A percentile compares a stretch with the other conserved stretches of the same genome.
Evolutionary conservation across 2,113 vertebrate species (phyloP).

Genomic region (Oncorhynchus gorbuscha): DNA sequence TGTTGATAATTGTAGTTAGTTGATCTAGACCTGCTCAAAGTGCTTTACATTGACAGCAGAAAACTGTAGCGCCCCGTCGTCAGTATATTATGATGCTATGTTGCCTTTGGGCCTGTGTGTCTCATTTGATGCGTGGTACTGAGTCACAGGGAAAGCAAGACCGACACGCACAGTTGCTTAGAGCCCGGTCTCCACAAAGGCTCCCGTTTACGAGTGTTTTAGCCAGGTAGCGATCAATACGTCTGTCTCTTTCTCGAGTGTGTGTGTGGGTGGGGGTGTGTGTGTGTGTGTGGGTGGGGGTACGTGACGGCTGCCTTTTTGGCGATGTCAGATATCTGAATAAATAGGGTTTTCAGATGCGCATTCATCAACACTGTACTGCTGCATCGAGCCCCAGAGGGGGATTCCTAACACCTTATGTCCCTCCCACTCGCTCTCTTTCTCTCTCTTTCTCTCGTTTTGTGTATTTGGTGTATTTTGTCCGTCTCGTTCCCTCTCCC

Average conservation of each 20-base stretch:
- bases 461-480: too few species aligned
- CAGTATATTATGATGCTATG: neutral
- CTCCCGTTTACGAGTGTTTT: neutral
- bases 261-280: conserved; percentile 13
- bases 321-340: conserved; percentile 41
- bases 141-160: conserved; percentile 39
- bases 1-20: too few species aligned
- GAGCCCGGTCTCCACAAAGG: neutral
- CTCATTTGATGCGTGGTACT: conserved; percentile 20
- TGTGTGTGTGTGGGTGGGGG: conserved; percentile 6
- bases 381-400: too few species aligned
- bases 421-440: too few species aligned
- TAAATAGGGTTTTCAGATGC: conserved; percentile 61
- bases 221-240: conserved; percentile 12
- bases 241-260: neutral
- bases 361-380: conserved; percentile 53
- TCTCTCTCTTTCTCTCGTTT: too few species aligned
- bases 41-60: neutral
- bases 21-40: too few species aligned
- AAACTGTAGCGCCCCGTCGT: neutral
- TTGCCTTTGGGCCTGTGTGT: too few species aligned
- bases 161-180: neutral
- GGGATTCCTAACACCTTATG: neutral
- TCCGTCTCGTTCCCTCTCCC: too few species aligned
- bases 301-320: conserved; percentile 8